Conservation (phyloP, 2,797 vertebrate genomes). For the Sebastes variabilis region DNA sequence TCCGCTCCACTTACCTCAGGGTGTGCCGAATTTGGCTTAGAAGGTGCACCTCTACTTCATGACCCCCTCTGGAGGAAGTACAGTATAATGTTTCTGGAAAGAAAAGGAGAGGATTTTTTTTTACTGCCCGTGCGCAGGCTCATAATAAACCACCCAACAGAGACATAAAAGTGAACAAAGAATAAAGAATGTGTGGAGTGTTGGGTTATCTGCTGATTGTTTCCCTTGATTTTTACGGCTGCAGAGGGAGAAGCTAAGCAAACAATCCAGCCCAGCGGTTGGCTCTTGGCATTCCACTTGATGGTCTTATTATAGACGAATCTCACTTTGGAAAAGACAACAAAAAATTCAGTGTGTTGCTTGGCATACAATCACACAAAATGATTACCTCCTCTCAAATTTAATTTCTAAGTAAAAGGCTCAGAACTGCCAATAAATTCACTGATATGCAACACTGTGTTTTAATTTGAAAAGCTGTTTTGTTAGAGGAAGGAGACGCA, state of each 20-base stretch:
- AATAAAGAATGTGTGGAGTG: slow-evolving; percentile 56
- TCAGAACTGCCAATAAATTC: slow-evolving; percentile 45
- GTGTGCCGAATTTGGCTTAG: slow-evolving; percentile 86
- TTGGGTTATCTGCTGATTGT: slow-evolving; percentile 65
- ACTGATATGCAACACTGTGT: slow-evolving; percentile 58
- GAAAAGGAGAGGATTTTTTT: slow-evolving; percentile 55
- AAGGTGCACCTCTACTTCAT: slow-evolving; percentile 68
- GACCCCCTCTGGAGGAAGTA: slow-evolving; percentile 61
- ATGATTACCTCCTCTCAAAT: slow-evolving; percentile 50
- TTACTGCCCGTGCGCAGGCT: slow-evolving; percentile 4
- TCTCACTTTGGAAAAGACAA: slow-evolving; percentile 44
- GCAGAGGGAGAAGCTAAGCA: slow-evolving; percentile 57
- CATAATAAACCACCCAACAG: slow-evolving; percentile 16
- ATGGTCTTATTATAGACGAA: slow-evolving; percentile 45
- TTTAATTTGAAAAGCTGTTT: slow-evolving; percentile 50
- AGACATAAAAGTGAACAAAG: slow-evolving; percentile 69
- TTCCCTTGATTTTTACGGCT: slow-evolving; percentile 68
- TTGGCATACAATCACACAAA: slow-evolving; percentile 39
- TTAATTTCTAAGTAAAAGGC: slow-evolving; percentile 44
- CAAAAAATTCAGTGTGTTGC: slow-evolving; percentile 33
- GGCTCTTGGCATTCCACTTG: slow-evolving; percentile 52
- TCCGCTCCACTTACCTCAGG: slow-evolving; percentile 83
- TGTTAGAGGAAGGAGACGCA: background rate
- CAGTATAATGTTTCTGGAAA: slow-evolving; percentile 67
- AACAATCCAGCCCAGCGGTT: slow-evolving; percentile 52